Base-by-base conservation (phyloP, 2,797 vertebrate species). In the Balearica regulorum region DNA sequence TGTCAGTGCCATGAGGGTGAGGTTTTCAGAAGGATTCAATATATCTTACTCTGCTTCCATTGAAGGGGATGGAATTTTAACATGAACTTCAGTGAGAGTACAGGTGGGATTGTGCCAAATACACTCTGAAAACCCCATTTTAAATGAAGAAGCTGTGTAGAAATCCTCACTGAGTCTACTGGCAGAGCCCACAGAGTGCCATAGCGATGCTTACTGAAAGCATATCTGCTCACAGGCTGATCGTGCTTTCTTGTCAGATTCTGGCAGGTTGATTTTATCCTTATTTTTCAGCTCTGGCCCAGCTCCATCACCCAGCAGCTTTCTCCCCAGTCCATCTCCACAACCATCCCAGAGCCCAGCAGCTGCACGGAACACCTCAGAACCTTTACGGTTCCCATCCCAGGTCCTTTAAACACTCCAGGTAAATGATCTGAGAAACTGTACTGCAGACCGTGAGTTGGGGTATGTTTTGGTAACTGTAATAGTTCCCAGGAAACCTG, bases 321-420 rank as follows among this genome's bases (percentile, higher is more conserved):
- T 99, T 97, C 99, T 99, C 95, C 99, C 99, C 80, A 99, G 99
- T 94, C 99, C 99, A 5, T 99, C 99, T 64, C 99, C 99, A 11
- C 99, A 99, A 65, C 99, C 99, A 8, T 99, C 99, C 1, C 99
- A 99, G 95, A 99, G 99, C 91, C 99, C 99, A 2, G 99, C 98
- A 82, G 98, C 98, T 10, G 98, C 98, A 51, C 98, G 99, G 99
- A 28, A 99, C 99, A 10, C 99, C 99, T 10, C 99, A 99, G 98
- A 99, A 99, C 97, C 97, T 99, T 99, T 11, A 98, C n/a, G n/a
- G n/a, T n/a, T 98, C 35, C 98, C 98, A 16, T 99, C 99, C 98
- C 99, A 10, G 99, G 99, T 64, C 98, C 99, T 3, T 98, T 99
- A 62, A 99, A 99, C 94, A 99, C 99, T 35, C 99, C 99, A 97